Base-by-base conservation (phyloP, 2,113 vertebrate species). In the Scomber scombrus region DNA sequence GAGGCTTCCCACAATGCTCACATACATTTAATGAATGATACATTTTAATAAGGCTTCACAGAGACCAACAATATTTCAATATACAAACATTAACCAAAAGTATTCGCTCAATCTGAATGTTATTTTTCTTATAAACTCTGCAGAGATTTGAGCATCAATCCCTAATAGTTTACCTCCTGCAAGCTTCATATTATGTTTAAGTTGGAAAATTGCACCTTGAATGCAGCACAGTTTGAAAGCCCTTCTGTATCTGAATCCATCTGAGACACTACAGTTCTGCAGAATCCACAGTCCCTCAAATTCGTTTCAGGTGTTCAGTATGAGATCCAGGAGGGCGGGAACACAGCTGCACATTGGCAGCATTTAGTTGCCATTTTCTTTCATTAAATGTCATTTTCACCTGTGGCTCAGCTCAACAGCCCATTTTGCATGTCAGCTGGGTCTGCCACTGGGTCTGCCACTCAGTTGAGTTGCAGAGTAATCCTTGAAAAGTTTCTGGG, bases 191-290 rank as follows among this genome's bases (percentile, higher is more conserved):
- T 58, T 65, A 64, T 43, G 10, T 52, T 40, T 31, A 64, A 65
- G 57, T 63, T 18, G 18, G 45, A 73, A 60, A 51, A 50, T 50
- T 43, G 19, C 0, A 15, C 62, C 16, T 47, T 58, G 51, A 26
- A 61, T 21, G 46, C 60, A 43, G 68, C 15, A 6, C 9, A 43
- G 5, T 46, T 63, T 61, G 65, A 75, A 71, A 79, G 74, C 65
- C 75, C 65, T 19, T 43, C 26, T 75, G 66, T 68, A 64, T 60
- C 43, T 9, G 29, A 68, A 68, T 75, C 58, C 43, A 67, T 71
- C 65, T 34, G 66, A 49, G 31, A 68, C 26, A 31, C 45, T n/a
- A 29, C 54, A 18, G 69, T 84, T 67, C 74, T 75, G 47, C 45
- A 69, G 14, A 51, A 71, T 19, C 45, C 71, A 29, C 56, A 56